phyloP scores from a whole-genome alignment of 2,113 vertebrate species.

The Micromys minutus region DNA sequence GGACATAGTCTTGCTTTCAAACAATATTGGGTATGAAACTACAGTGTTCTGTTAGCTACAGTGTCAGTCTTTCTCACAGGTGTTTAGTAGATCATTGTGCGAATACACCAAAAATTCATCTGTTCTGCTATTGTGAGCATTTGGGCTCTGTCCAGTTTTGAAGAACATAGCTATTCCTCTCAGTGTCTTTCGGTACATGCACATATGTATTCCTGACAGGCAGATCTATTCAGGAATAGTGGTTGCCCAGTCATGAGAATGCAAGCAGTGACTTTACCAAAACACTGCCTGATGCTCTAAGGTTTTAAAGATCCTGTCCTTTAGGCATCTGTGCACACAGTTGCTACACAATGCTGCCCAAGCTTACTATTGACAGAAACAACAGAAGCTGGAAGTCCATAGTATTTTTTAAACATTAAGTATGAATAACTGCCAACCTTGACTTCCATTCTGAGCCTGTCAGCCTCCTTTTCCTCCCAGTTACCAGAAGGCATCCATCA shows the following conservation, averaged over 20 bases:
- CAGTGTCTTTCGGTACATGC: neutral
- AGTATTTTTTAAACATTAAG: conserved; percentile 28
- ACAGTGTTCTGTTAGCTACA: neutral
- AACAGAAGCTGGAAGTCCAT: neutral
- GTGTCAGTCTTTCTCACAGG: neutral
- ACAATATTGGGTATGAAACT: neutral
- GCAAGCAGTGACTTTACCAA: neutral
- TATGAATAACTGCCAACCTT: neutral
- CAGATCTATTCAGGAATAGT: neutral
- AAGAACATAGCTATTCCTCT: neutral
- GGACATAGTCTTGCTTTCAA: neutral
- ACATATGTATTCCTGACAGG: neutral
- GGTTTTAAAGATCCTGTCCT: neutral
- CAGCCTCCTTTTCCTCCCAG: neutral
- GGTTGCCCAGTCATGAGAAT: fast-evolving
- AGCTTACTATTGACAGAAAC: neutral
- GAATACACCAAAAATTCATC: neutral
- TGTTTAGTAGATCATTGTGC: neutral
- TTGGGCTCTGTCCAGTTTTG: neutral
- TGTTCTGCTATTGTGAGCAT: neutral
- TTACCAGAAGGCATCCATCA: too few relatives aligned
- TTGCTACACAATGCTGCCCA: neutral
- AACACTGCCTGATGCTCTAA: neutral
- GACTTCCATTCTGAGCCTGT: neutral
- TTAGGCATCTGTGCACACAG: neutral